Evolutionary conservation across 2,888 invertebrate species (phyloP), one percentile per base, ranked within the genome.

Genomic region (Molanna angustata): DNA sequence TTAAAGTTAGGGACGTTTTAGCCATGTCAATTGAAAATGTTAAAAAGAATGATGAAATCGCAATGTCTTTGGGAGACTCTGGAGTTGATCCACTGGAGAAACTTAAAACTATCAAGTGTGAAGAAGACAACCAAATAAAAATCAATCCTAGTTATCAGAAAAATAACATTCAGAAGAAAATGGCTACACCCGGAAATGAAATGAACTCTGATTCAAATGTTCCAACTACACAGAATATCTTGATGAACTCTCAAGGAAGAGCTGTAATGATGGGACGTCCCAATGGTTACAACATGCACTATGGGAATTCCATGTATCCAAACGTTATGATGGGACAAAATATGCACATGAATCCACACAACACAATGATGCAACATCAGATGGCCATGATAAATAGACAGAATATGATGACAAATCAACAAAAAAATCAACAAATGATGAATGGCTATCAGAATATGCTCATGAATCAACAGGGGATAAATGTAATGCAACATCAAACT

Each of bases 361-460:
- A 49, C 11, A 32, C 48, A 6, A 53, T 53, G 44, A 20, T 39
- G 20, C 53, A 53, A 13, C 49, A 54, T n/a, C 49, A 51, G 13
- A 44, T 43, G 43, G 73, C 68, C 49, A 69, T 71, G 48, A 69
- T 73, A 31, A 50, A 47, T 2, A 73, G 64, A 44, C 57, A 56
- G 20, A 49, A 49, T 18, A 66, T 53, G 61, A 68, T 72, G n/a
- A 71, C 73, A 69, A 71, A 63, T 58, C 65, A 68, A 7, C 60
- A 60, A 31, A 58, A 56, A 18, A 37, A 59, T 13, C 53, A 50
- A 17, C 16, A 21, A 40, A 43, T 35, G 19, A 49, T 46, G 32
- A 47, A 50, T 27, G 45, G 37, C 2, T 49, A 54, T 37, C 52
- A 55, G 19, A 52, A 54, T 39, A 57, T 57, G 61, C 69, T 73